Conservation (phyloP, 2,113 vertebrate genomes). For the Thamnaconus septentrionalis region DNA sequence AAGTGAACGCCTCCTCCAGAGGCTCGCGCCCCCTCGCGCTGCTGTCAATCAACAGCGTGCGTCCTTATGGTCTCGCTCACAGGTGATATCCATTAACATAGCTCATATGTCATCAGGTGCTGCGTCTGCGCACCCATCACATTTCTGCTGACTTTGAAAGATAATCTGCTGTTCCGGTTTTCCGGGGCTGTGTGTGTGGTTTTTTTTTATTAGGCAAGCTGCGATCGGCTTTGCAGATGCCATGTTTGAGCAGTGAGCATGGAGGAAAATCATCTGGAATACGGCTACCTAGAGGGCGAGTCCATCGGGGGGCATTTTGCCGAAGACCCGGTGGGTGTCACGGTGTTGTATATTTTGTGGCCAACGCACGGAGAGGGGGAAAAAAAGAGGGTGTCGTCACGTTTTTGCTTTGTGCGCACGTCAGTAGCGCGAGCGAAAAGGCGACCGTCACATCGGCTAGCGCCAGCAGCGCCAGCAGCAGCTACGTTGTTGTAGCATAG, state of each 20-base stretch:
- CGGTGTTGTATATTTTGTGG: neutral
- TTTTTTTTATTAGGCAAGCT: constrained; percentile 3
- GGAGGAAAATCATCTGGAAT: constrained; percentile 71
- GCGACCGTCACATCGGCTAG: neutral
- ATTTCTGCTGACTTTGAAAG: too few species aligned
- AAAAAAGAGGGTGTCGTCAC: neutral
- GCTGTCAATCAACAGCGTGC: constrained; percentile 51
- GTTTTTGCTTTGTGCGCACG: neutral
- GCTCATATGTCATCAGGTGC: constrained; percentile 36
- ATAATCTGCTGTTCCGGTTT: neutral
- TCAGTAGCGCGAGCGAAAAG: neutral
- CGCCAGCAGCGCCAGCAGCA: neutral
- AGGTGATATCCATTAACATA: constrained; percentile 66
- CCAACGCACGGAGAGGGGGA: neutral
- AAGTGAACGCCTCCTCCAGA: constrained; percentile 9
- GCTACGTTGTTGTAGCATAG: too few species aligned
- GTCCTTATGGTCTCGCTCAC: constrained; percentile 37
- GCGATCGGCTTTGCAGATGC: constrained; percentile 52
- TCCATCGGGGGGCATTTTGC: constrained; percentile 54
- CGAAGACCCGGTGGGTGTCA: constrained; percentile 74
- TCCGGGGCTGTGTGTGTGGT: neutral
- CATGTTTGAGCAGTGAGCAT: constrained; percentile 67
- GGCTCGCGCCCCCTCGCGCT: constrained; percentile 37
- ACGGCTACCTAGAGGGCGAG: constrained; percentile 71
- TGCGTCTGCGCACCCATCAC: neutral